Evolutionary conservation across 2,888 invertebrate species (phyloP).

Genomic region (Matsumyia berberina): DNA sequence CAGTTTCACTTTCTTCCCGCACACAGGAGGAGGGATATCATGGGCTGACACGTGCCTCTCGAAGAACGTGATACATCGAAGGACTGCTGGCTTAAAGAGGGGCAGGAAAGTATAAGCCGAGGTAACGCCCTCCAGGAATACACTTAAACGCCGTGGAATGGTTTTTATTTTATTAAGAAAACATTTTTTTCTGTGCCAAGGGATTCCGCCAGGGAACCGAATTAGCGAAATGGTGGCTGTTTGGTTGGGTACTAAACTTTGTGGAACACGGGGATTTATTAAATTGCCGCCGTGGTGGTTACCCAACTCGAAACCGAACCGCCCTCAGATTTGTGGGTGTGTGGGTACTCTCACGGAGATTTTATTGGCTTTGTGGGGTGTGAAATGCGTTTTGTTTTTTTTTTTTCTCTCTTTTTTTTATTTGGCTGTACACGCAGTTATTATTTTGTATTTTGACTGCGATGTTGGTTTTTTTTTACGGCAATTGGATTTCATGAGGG

Average conservation of each 20-base stretch:
- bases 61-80: conserved; percentile 38
- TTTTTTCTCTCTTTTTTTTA: not conserved
- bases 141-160: conserved; percentile 11
- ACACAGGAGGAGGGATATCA: not conserved
- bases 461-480: conserved; percentile 9
- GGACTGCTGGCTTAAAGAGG: conserved; percentile 18
- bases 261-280: conserved; percentile 65
- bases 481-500: conserved; percentile 27
- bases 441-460: conserved; percentile 29
- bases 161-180: conserved; percentile 28
- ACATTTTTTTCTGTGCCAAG: conserved; percentile 16
- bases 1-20: not conserved
- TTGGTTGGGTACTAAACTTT: conserved; percentile 60
- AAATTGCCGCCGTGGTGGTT: conserved; percentile 46
- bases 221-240: conserved; percentile 60
- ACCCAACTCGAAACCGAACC: not conserved
- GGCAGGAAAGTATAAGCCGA: not conserved
- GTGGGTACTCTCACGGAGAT: conserved; percentile 2
- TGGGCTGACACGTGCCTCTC: conserved; percentile 17
- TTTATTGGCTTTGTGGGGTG: conserved; percentile 43
- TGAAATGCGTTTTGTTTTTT: conserved; percentile 31
- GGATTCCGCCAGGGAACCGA: conserved; percentile 26
- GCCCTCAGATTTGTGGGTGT: conserved; percentile 2
- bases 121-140: conserved; percentile 13
- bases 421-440: conserved; percentile 24